These are phyloP conservation scores for Tupaia tana DNA, from an alignment of 2,113 vertebrate genomes.

Conservation along the genomic window DNA sequence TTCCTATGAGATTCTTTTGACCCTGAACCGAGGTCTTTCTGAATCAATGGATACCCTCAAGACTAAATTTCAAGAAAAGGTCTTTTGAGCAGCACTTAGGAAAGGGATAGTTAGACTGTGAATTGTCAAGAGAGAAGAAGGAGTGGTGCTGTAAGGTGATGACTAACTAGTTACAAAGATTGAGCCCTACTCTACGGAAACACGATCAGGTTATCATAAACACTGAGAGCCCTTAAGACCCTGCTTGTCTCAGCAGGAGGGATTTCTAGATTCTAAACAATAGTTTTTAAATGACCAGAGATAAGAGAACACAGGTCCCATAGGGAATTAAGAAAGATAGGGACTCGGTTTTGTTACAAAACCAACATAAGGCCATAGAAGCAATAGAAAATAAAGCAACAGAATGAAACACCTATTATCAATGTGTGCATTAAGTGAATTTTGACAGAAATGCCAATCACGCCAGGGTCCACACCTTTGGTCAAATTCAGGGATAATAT, in stretches of 20 bases:
- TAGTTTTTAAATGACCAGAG: not conserved
- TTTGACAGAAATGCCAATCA: not conserved
- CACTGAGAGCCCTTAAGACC: not conserved
- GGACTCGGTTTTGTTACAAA: not conserved
- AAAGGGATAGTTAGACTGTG: conserved; percentile 40
- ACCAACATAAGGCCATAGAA: conserved; percentile 22
- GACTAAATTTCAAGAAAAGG: conserved; percentile 68
- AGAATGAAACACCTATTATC: not conserved
- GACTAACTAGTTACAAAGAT: conserved; percentile 33
- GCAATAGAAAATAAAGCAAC: not conserved
- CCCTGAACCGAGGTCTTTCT: conserved; percentile 66
- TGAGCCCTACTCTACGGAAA: conserved; percentile 47
- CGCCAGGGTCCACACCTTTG: not conserved
- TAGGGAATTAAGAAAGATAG: not conserved
- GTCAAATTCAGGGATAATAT: not conserved
- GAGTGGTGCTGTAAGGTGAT: conserved; percentile 22
- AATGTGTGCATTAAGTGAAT: not conserved
- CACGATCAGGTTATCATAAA: not conserved
- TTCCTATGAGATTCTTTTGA: conserved; percentile 50
- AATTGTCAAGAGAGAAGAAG: conserved; percentile 47
- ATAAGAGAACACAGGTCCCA: not conserved
- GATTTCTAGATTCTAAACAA: not conserved
- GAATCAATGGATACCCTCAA: conserved; percentile 60
- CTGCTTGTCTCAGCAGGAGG: not conserved
- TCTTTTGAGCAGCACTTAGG: conserved; percentile 33